These are phyloP conservation scores for Papilio xuthus DNA, from an alignment of 1,140 invertebrate genomes.

Conservation along the genomic window DNA sequence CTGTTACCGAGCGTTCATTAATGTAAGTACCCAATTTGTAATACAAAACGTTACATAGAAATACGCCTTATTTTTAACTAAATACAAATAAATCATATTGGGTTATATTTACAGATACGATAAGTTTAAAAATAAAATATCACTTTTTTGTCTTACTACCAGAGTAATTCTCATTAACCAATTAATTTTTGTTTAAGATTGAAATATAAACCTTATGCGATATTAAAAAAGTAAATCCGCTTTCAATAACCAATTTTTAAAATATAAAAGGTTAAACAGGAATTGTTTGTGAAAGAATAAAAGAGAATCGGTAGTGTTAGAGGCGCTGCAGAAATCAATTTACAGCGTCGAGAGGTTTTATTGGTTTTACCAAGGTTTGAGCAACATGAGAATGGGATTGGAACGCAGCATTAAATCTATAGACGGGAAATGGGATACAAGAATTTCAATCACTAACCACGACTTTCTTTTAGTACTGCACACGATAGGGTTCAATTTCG, in stretches of 20 bases:
- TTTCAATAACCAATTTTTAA: conserved; percentile 15
- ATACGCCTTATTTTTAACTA: too few species aligned
- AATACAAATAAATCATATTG: too few species aligned
- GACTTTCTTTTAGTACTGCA: not conserved
- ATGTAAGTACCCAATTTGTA: not conserved
- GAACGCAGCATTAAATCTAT: conserved; percentile 26
- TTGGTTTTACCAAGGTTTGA: conserved; percentile 27
- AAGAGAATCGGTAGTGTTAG: conserved; percentile 11
- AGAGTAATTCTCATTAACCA: not conserved
- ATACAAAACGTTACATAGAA: too few species aligned
- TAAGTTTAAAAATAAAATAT: too few species aligned
- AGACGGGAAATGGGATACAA: conserved; percentile 21
- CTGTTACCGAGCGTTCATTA: not conserved
- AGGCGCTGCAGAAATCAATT: conserved; percentile 25
- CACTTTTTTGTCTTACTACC: too few species aligned
- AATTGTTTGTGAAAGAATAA: conserved; percentile 24
- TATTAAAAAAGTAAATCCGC: not conserved
- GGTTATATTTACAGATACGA: too few species aligned
- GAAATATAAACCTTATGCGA: not conserved
- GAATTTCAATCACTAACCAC: conserved; percentile 5
- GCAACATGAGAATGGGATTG: conserved; percentile 25
- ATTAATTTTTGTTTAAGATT: not conserved
- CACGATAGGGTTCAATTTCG: not conserved
- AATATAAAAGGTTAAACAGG: conserved; percentile 6
- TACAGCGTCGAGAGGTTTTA: conserved; percentile 22